A percentile compares a stretch with the other conserved stretches of the same genome.
phyloP scores from a whole-genome alignment of 2,113 vertebrate genomes.

The Hemiprocne comata region DNA sequence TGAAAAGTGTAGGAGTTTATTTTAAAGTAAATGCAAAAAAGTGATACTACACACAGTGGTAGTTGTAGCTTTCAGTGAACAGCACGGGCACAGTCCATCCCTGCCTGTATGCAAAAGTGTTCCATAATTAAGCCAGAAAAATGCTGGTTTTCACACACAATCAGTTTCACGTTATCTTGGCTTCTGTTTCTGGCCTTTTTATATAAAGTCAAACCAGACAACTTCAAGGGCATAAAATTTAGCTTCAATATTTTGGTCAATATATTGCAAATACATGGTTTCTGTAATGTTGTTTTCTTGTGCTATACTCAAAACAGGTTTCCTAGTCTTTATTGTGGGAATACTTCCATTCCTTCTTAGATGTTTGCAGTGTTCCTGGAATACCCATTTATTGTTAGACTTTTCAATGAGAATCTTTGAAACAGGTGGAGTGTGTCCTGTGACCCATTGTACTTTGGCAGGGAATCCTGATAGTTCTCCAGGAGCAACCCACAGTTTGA shows the following conservation, averaged over 20 bases:
- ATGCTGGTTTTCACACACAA: not conserved
- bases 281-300: not conserved
- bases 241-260: not conserved
- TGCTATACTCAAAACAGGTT: rapidly evolving
- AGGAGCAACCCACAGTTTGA: not conserved
- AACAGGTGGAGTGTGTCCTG: not conserved
- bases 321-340: not conserved
- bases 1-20: not conserved
- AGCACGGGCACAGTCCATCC: not conserved
- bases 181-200: not conserved
- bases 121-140: not conserved
- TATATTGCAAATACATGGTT: not conserved
- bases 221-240: not conserved
- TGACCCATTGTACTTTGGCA: not conserved
- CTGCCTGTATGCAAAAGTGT: not conserved
- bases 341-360: not conserved
- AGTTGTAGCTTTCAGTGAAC: not conserved
- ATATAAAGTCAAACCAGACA: not conserved
- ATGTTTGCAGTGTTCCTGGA: not conserved
- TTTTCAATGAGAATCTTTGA: not conserved
- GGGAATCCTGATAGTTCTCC: not conserved
- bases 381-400: not conserved
- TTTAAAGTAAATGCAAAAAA: not conserved
- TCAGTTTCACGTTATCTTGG: not conserved
- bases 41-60: not conserved